A percentile compares a stretch with the other conserved stretches of the same genome.
phyloP scores from a whole-genome alignment of 2,888 invertebrate genomes.

The Parnassius mnemosyne region DNA sequence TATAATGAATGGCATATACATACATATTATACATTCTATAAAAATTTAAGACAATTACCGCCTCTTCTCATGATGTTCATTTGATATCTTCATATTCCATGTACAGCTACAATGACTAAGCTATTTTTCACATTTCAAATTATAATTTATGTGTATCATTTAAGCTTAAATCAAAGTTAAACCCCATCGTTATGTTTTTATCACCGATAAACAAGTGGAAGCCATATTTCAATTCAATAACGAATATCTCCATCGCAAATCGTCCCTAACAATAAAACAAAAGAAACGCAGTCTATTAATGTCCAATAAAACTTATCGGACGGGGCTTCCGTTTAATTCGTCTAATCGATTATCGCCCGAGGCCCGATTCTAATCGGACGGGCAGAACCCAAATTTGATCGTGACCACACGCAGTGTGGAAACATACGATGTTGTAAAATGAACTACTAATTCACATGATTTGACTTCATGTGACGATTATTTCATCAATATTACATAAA shows the following conservation, averaged over 20 bases:
- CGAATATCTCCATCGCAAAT: slow-evolving; percentile 9
- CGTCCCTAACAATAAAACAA: slow-evolving; percentile 23
- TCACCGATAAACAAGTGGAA: not conserved
- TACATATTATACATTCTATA: no score
- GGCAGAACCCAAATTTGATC: slow-evolving; percentile 45
- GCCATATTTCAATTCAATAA: slow-evolving; percentile 12
- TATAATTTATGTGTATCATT: no score
- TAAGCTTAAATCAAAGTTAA: no score
- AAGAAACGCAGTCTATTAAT: slow-evolving; percentile 40
- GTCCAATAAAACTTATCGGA: slow-evolving; percentile 51
- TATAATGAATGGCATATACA: no score
- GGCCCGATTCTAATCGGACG: slow-evolving; percentile 56
- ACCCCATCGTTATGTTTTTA: no score
- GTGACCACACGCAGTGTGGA: slow-evolving; percentile 54
- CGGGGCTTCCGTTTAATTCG: slow-evolving; percentile 50
- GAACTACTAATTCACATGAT: not conserved
- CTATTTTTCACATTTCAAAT: no score
- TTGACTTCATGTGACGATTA: no score
- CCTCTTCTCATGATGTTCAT: no score
- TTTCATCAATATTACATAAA: no score
- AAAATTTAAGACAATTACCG: no score
- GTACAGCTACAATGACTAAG: no score
- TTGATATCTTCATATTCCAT: no score
- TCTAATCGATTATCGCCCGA: slow-evolving; percentile 48
- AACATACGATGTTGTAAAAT: slow-evolving; percentile 20